Evolutionary conservation across 2,888 invertebrate species (phyloP).

Genomic region (Melanotus villosus): DNA sequence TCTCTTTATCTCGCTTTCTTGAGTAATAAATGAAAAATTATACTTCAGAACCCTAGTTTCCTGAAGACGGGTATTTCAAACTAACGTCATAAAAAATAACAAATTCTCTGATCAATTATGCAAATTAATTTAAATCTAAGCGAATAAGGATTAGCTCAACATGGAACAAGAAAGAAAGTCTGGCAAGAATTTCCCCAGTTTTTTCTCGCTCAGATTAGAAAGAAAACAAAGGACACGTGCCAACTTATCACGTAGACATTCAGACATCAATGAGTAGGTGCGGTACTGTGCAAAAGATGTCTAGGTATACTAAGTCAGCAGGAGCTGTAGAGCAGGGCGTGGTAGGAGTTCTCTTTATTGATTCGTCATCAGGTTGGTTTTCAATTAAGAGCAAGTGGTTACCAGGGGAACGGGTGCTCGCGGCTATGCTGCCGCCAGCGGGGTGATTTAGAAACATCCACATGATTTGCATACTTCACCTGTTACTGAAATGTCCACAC

Average conservation of each 20-base stretch:
- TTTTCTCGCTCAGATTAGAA: background rate
- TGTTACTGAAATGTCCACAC: conserved; percentile 47
- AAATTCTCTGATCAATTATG: too few species aligned
- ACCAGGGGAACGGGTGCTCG: conserved; percentile 65
- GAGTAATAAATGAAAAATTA: too few species aligned
- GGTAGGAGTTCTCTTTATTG: conserved; percentile 66
- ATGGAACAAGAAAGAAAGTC: too few species aligned
- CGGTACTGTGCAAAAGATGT: conserved; percentile 19
- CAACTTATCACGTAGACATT: background rate
- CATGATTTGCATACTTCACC: conserved; percentile 57
- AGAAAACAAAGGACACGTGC: background rate
- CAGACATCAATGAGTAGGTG: conserved; percentile 3
- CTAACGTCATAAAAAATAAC: too few species aligned
- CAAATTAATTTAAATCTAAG: too few species aligned
- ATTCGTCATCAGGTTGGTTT: conserved; percentile 71
- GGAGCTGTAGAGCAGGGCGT: conserved; percentile 55
- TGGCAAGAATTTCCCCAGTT: too few species aligned
- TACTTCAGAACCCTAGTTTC: too few species aligned
- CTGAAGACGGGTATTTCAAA: too few species aligned
- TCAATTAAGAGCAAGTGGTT: conserved; percentile 70
- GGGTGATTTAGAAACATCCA: conserved; percentile 49
- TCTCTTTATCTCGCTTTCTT: too few species aligned
- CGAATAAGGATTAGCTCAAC: too few species aligned
- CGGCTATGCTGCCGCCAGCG: conserved; percentile 51
- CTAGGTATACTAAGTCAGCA: conserved; percentile 42